Base-by-base conservation (phyloP, 2,888 invertebrate species). In the Clanis bilineata region DNA sequence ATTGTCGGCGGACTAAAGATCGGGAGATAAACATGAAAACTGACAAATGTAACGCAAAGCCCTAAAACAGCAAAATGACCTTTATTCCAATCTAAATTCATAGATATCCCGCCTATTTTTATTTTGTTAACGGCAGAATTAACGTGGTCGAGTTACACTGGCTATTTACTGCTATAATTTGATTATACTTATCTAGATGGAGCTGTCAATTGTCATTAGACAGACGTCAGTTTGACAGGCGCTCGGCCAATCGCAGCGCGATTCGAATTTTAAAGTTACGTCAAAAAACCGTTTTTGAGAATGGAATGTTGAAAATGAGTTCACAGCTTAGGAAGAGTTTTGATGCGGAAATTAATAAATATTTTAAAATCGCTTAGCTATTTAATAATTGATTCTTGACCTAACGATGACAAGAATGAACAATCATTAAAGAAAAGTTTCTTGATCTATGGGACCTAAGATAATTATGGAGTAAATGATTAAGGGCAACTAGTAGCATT, bases 141-240 rank as follows among this genome's bases (percentile, higher is more conserved):
- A 66, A 59, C 1, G 25, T 64, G 41, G 73, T 73, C 45, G 44
- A 22, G 39, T 36, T 32, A 55, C 41, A 51, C 15, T 36, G 41
- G 51, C 44, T 54, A 61, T 61, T 63, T 64, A 62, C 51, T 28
- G 41, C 62, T 66, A 78, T 85, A 85, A 85, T 85, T 85, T 79
- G 89, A 90, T 90, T 90, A 90, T 71, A 74, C 70, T 81, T 90
- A 92, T 91, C 91, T 83, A 76, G 87, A 90, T 90, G 83, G 70
- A 86, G 77, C 85, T 82, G 89, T 90, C 89, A 84, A 87, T 88
- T 83, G 84, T 68, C 67, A 81, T 86, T 85, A 85, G 69, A 69
- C 63, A 68, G 80, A 80, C 77, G 83, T 85, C 82, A 83, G 80
- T 76, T 82, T 83, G 82, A 84, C 86, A 84, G 65, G 55, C 56